Conservation (phyloP, 2,113 vertebrate genomes). For the Conger conger region DNA sequence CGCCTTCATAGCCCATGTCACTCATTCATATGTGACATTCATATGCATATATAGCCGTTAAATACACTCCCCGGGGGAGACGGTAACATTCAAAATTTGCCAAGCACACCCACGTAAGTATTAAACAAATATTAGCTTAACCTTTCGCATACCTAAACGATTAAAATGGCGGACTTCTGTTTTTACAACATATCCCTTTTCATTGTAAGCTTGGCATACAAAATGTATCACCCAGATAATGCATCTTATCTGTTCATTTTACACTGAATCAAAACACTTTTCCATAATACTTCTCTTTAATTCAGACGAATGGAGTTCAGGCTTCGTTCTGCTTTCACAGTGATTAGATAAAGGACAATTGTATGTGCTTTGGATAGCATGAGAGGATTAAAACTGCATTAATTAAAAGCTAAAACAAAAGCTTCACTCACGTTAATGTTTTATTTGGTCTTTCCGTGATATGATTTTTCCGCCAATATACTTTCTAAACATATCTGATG, state of each 20-base stretch:
- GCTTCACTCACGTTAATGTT: neutral
- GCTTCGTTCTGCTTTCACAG: neutral
- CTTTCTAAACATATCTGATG: neutral
- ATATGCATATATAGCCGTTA: neutral
- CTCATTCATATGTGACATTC: slow-evolving; percentile 6
- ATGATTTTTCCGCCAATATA: neutral
- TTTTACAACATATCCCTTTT: slow-evolving; percentile 1
- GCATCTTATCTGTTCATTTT: neutral
- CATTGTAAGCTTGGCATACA: neutral
- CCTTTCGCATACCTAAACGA: neutral
- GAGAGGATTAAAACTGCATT: neutral
- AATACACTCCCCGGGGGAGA: neutral
- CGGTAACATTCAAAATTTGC: slow-evolving; percentile 14
- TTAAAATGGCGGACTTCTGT: neutral
- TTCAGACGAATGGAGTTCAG: neutral
- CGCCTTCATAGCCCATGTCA: neutral
- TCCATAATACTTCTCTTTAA: neutral
- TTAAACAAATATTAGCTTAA: slow-evolving; percentile 20
- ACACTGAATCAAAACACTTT: neutral
- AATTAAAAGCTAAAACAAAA: neutral
- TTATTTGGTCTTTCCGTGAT: neutral
- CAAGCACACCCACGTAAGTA: neutral
- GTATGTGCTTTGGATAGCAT: neutral
- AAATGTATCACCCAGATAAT: neutral
- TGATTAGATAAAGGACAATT: neutral